Evolutionary conservation across 2,113 vertebrate genomes (phyloP).

Genomic region (Oryzias woworae): DNA sequence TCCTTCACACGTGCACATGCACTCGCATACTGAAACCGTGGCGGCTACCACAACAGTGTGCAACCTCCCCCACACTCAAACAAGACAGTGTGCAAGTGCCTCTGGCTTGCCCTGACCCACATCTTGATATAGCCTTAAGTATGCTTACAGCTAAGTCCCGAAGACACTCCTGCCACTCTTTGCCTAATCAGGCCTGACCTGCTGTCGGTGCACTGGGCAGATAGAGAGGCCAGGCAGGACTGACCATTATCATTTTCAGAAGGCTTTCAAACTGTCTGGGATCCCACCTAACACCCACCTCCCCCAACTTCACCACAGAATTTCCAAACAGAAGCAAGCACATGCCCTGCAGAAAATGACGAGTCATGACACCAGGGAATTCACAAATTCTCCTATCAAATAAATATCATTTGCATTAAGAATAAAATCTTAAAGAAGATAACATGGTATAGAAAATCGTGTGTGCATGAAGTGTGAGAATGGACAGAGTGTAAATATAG

Average conservation of each 20-base stretch:
- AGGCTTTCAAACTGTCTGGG: conserved; percentile 44
- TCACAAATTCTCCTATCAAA: neutral
- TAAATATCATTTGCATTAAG: neutral
- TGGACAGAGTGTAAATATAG: neutral
- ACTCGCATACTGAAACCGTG: conserved; percentile 46
- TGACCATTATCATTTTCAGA: conserved; percentile 63
- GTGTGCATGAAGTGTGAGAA: neutral
- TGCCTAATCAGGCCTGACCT: conserved; percentile 78
- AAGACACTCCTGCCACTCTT: conserved; percentile 77
- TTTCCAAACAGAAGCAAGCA: conserved; percentile 39
- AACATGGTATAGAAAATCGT: neutral
- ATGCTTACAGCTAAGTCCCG: conserved; percentile 81
- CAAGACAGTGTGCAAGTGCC: conserved; percentile 68
- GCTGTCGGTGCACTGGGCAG: conserved; percentile 59
- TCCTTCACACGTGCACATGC: conserved; percentile 45
- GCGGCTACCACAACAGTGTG: conserved; percentile 62
- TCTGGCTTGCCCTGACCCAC: conserved; percentile 78
- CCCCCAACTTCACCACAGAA: conserved; percentile 44
- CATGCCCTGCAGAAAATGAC: conserved; percentile 40
- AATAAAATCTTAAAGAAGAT: neutral
- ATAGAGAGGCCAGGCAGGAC: conserved; percentile 56
- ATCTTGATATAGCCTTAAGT: conserved; percentile 84
- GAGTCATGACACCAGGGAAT: conserved; percentile 55
- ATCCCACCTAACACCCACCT: conserved; percentile 25
- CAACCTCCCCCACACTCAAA: conserved; percentile 75